These are phyloP conservation scores for Callipepla squamata DNA, from an alignment of 2,113 vertebrate genomes.

Conservation along the genomic window DNA sequence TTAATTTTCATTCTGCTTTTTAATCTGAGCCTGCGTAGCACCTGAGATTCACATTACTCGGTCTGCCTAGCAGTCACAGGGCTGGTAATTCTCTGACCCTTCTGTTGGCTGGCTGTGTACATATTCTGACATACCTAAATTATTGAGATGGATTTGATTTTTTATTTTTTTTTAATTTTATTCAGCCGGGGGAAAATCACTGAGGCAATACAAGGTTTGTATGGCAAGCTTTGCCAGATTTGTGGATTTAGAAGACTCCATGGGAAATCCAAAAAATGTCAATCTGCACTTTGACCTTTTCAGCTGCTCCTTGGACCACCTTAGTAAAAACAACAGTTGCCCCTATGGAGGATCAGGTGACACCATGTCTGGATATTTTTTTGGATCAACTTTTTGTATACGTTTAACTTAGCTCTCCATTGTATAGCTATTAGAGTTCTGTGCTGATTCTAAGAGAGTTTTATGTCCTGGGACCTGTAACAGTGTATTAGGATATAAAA, in stretches of 20 bases:
- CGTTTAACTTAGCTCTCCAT: conserved; percentile 52
- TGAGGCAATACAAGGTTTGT: conserved; percentile 11
- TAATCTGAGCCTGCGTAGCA: neutral
- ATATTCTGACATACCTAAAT: neutral
- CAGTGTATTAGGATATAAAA: conserved; percentile 40
- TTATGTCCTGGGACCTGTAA: conserved; percentile 29
- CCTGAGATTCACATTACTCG: conserved; percentile 29
- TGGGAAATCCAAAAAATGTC: conserved; percentile 39
- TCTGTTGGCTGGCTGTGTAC: neutral
- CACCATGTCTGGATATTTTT: conserved; percentile 62
- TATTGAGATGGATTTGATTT: neutral
- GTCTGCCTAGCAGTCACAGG: conserved; percentile 1
- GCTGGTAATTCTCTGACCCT: neutral
- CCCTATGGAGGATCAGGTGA: conserved; percentile 61
- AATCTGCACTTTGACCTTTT: conserved; percentile 60
- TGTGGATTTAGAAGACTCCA: conserved; percentile 26
- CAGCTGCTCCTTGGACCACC: conserved; percentile 58
- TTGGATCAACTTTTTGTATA: conserved; percentile 56
- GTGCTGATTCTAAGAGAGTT: conserved; percentile 55
- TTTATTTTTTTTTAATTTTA: neutral
- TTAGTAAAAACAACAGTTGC: conserved; percentile 53
- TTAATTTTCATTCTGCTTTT: conserved; percentile 1
- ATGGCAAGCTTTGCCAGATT: conserved; percentile 8
- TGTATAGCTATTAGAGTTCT: conserved; percentile 48
- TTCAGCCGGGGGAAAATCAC: conserved; percentile 2